A percentile compares a stretch with the other conserved stretches of the same genome.
Conservation (phyloP, 2,113 vertebrate species). For the Archocentrus centrarchus region DNA sequence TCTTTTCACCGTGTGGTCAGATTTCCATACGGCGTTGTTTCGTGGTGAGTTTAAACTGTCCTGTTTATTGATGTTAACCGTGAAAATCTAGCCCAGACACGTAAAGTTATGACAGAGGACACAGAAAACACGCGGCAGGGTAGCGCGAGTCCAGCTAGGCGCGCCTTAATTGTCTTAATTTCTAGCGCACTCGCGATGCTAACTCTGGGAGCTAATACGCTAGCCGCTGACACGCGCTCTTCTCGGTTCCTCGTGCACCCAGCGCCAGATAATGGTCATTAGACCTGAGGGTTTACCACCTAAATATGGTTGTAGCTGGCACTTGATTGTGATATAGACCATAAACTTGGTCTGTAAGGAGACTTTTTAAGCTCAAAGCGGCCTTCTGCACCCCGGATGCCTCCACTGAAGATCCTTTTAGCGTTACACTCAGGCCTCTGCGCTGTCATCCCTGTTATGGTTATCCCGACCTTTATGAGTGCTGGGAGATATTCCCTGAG, state of each 20-base stretch:
- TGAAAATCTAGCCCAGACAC: background rate
- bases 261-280: background rate
- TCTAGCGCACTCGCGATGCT: background rate
- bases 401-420: background rate
- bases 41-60: constrained; percentile 77
- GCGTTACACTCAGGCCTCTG: background rate
- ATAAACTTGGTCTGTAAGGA: background rate
- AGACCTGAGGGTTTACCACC: too few species aligned
- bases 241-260: background rate
- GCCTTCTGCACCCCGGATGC: too few species aligned
- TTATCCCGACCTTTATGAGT: background rate
- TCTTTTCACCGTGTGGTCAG: constrained; percentile 78
- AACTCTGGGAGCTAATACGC: constrained; percentile 35
- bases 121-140: accelerated
- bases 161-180: accelerated
- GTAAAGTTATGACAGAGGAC: accelerated
- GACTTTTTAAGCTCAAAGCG: background rate
- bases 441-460: background rate
- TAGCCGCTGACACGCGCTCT: constrained; percentile 64
- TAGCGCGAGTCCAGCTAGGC: accelerated
- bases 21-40: constrained; percentile 91
- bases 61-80: background rate
- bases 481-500: too few species aligned
- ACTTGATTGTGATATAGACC: background rate
- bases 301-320: too few species aligned